These are phyloP conservation scores for Pseudolaguvia tuberculata DNA, from an alignment of 2,113 vertebrate species.

Conservation along the genomic window DNA sequence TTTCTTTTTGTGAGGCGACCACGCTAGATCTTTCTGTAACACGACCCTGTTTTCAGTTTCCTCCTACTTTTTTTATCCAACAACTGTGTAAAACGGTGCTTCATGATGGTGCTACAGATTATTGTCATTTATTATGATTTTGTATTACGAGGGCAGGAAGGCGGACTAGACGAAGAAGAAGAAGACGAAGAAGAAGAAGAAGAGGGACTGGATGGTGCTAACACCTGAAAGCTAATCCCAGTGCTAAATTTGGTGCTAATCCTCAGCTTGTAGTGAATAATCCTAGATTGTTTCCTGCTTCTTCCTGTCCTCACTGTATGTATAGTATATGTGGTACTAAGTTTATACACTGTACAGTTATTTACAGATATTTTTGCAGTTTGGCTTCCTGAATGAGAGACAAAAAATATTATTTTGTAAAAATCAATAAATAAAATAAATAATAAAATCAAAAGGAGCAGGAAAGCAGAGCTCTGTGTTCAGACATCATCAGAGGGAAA, in stretches of 20 bases:
- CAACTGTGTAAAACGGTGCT: conserved; percentile 31
- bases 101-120: conserved; percentile 52
- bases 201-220: conserved; percentile 31
- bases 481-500: not conserved
- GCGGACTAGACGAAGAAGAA: no score
- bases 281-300: conserved; percentile 22
- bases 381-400: conserved; percentile 54
- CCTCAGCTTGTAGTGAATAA: not conserved
- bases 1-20: no score
- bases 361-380: conserved; percentile 55
- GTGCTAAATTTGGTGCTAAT: conserved; percentile 33
- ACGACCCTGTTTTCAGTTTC: conserved; percentile 23
- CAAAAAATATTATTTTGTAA: conserved; percentile 43
- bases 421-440: conserved; percentile 49
- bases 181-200: conserved; percentile 4
- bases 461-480: not conserved
- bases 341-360: conserved; percentile 71
- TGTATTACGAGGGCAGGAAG: conserved; percentile 22
- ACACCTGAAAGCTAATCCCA: not conserved
- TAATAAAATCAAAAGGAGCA: conserved; percentile 48
- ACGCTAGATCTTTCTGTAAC: no score
- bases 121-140: not conserved
- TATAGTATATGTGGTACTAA: conserved; percentile 61
- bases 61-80: not conserved
- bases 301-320: conserved; percentile 51